These are phyloP conservation scores for Cryptomyrus ogoouensis DNA, from an alignment of 2,113 vertebrate genomes.

Conservation along the genomic window DNA sequence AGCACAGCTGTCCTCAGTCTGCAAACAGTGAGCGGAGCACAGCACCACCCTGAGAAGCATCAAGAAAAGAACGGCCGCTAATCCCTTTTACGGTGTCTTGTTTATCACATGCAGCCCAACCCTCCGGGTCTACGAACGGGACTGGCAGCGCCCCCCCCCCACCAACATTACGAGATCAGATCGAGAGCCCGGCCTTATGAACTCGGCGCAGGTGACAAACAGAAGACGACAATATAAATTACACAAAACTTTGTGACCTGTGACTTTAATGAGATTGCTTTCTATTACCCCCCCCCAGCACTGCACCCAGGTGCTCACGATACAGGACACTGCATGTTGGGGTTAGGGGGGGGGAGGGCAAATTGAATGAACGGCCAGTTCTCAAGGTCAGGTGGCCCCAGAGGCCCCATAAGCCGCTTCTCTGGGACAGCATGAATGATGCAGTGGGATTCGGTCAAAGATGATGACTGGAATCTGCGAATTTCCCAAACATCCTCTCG, in stretches of 20 bases:
- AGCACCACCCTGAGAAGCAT: background rate
- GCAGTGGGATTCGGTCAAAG: background rate
- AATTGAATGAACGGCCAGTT: background rate
- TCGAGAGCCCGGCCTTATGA: background rate
- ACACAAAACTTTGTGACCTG: background rate
- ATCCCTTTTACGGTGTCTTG: background rate
- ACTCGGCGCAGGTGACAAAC: background rate
- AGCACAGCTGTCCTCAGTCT: background rate
- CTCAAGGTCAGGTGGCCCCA: background rate
- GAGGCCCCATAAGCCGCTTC: background rate
- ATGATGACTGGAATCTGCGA: background rate
- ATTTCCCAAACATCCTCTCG: background rate
- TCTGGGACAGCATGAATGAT: background rate
- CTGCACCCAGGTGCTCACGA: background rate
- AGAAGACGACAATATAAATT: background rate
- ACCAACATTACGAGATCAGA: slow-evolving; percentile 1
- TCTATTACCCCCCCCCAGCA: background rate
- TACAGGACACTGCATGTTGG: background rate
- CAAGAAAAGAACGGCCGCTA: background rate
- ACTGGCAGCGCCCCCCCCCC: background rate
- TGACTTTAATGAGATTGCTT: slow-evolving; percentile 20
- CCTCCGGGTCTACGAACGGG: background rate
- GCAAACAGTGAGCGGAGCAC: background rate
- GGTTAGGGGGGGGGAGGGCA: background rate
- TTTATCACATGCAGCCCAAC: background rate